Evolutionary conservation across 2,113 vertebrate species (phyloP).

Genomic region (Oreochromis niloticus): DNA sequence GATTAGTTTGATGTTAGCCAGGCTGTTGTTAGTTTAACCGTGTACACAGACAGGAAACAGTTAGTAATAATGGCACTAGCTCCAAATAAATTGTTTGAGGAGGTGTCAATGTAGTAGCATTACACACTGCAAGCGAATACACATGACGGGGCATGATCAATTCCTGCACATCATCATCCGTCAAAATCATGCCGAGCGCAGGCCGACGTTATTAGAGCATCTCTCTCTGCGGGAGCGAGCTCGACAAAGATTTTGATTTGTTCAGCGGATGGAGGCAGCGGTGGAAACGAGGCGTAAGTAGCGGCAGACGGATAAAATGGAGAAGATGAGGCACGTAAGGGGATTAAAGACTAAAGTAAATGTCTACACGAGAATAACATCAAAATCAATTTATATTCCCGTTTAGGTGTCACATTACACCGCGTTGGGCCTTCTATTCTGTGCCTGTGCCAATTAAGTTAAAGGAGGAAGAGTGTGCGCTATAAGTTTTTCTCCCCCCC

Average conservation of each 20-base stretch:
- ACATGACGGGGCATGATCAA: not conserved
- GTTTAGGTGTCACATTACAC: not conserved
- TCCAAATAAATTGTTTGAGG: not conserved
- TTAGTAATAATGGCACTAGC: not conserved
- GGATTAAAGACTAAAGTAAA: slow-evolving; percentile 36
- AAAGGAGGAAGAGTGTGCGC: not conserved
- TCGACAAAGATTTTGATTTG: not conserved
- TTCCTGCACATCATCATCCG: not conserved
- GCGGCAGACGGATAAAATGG: not conserved
- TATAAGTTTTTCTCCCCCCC: slow-evolving; percentile 4
- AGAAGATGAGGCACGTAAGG: not conserved
- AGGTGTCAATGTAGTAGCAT: not conserved
- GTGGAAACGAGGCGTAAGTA: not conserved
- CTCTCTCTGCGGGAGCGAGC: not conserved
- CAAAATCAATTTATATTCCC: slow-evolving; percentile 9
- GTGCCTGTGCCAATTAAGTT: slow-evolving; percentile 1
- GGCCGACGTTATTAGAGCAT: not conserved
- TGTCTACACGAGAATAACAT: slow-evolving; percentile 13
- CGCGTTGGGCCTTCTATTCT: not conserved
- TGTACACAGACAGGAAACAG: slow-evolving; percentile 11
- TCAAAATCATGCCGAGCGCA: not conserved
- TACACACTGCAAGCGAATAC: not conserved
- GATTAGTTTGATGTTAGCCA: slow-evolving; percentile 30
- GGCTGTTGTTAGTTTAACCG: slow-evolving; percentile 33
- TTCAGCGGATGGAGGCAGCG: not conserved